Evolutionary conservation across 2,888 invertebrate genomes (phyloP), one percentile per base, ranked within the genome.

Genomic region (Andricus quercusramuli): DNA sequence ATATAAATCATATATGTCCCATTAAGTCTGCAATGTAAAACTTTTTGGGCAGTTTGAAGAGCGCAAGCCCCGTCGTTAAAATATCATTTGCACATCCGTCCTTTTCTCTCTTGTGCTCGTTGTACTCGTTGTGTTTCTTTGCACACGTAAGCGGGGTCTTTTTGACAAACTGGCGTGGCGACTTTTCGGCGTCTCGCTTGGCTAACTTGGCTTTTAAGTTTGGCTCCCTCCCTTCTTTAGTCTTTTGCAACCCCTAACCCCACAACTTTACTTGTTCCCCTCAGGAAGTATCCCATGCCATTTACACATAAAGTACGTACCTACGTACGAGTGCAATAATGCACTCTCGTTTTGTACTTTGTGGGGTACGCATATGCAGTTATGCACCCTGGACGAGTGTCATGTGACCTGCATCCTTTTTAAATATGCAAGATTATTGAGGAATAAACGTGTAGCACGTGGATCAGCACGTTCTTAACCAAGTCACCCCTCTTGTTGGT

Each of bases 161-260:
- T 62, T 70, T 74, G 70, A 51, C 70, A 56, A 74, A 74, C 70
- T 74, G 70, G 70, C 70, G 70, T 74, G 51, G 70, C 70, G 70
- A 74, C 70, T 74, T 74, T 74, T 74, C 29, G 32, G 70, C 70
- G 47, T 74, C 51, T 74, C 70, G 70, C 70, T 56, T 74, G 29
- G 70, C 20, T 74, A 51, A 74, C 70, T 74, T 74, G 51, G 70
- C 70, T 74, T 74, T 74, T 74, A 74, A 74, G 56, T 56, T 51
- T 56, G 32, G 29, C 29, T 20, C 20, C 51, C 51, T 17, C 29
- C 29, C 51, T 29, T 25, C 32, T 56, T 74, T 70, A 44, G 22
- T 22, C 25, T 47, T 70, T 74, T 70, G 9, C 11, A 22, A 47
- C 47, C 70, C 32, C 32, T 5, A 17, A 32, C 25, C 37, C 66